These are phyloP conservation scores for Nowickia ferox DNA, from an alignment of 2,888 invertebrate genomes.

Conservation along the genomic window DNA sequence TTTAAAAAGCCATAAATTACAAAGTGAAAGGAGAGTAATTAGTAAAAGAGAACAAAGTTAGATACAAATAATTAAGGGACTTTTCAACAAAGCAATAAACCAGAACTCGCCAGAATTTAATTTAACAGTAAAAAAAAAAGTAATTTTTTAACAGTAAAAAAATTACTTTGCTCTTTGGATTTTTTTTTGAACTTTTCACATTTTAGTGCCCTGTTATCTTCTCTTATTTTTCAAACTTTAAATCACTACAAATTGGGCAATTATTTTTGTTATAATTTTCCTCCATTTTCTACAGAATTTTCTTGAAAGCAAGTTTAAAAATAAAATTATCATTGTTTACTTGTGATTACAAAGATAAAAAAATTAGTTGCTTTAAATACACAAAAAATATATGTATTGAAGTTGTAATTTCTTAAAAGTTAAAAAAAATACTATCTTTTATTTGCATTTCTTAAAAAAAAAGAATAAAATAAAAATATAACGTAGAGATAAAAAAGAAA, in stretches of 20 bases:
- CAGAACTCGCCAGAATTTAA: not conserved
- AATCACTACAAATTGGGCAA: slow-evolving; percentile 19
- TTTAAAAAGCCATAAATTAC: slow-evolving; percentile 64
- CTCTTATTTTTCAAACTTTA: not conserved
- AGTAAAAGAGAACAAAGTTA: not conserved
- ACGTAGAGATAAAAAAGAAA: slow-evolving; percentile 31
- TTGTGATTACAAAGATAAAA: slow-evolving; percentile 42
- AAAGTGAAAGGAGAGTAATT: slow-evolving; percentile 21
- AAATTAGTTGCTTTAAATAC: slow-evolving; percentile 2
- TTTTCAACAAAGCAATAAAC: slow-evolving; percentile 5
- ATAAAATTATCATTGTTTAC: slow-evolving; percentile 40
- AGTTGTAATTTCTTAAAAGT: not conserved
- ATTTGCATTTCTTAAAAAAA: slow-evolving; percentile 51
- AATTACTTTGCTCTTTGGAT: too few species aligned
- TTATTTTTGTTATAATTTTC: slow-evolving; percentile 4
- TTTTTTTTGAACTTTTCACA: not conserved
- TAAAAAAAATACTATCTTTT: slow-evolving; percentile 39
- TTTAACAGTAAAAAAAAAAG: not conserved
- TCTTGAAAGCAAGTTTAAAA: slow-evolving; percentile 31
- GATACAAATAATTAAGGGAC: not conserved
- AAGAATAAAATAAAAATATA: slow-evolving; percentile 17
- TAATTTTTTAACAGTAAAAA: not conserved
- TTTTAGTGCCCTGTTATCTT: not conserved
- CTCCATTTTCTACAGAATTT: not conserved
- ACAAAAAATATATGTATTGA: not conserved